Conservation (phyloP, 2,797 vertebrate species). For the Rhinoraja longicauda region DNA sequence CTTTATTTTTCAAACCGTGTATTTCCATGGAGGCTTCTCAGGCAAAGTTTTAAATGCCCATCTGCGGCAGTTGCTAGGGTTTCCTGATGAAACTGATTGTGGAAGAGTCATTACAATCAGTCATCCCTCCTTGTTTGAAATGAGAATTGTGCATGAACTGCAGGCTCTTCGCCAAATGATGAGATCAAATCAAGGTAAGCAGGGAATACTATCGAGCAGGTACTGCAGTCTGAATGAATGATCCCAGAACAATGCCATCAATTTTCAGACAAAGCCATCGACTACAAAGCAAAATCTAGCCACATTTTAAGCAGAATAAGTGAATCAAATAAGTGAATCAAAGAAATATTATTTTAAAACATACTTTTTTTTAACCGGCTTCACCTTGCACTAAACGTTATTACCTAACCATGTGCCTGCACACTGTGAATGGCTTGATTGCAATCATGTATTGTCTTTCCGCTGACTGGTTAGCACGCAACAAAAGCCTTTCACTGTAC, state of each 20-base stretch:
- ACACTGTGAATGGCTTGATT: no score
- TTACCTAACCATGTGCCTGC: no score
- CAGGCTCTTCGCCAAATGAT: constrained; percentile 6
- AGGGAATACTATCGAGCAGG: background rate
- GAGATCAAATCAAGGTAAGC: background rate
- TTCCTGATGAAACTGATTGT: constrained; percentile 12
- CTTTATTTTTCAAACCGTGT: background rate
- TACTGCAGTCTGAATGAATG: background rate
- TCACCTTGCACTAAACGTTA: no score
- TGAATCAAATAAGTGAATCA: background rate
- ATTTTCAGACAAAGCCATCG: background rate
- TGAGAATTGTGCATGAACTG: background rate
- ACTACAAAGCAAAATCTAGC: background rate
- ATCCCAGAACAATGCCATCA: background rate
- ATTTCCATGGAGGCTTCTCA: background rate
- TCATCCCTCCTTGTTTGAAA: background rate
- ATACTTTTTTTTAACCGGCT: background rate
- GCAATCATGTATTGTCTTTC: no score
- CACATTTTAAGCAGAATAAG: background rate
- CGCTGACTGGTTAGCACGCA: no score
- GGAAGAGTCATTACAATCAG: constrained; percentile 15
- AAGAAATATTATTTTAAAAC: background rate
- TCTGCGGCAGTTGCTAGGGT: background rate
- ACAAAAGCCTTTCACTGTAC: no score
- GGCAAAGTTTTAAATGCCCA: background rate